Evolutionary conservation across 2,888 invertebrate genomes (phyloP), one percentile per base, ranked within the genome.

Genomic region (Clostera curtula): DNA sequence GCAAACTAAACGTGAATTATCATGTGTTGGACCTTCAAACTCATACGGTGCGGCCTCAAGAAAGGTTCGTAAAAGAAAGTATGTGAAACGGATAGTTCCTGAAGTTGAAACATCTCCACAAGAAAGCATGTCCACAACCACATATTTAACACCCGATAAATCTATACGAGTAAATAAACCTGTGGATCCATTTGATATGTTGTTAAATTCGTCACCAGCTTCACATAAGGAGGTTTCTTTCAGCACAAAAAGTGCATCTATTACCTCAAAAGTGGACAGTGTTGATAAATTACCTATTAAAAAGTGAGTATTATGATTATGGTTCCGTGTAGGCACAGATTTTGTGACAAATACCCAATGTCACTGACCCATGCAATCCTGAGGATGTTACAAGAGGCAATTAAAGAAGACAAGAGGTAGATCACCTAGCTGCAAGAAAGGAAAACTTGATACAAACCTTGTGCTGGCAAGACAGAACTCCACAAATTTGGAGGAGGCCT

Each of bases 141-240:
- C 59, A 0, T 76, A 61, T 46, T 42, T 83, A 24, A 83, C 83
- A 9, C 83, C 83, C 5, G 70, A 83, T 38, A 80, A 76, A 45
- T 83, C 83, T 17, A 55, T 83, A 26, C 62, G 62, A 17, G 79
- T 83, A 0, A 83, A 80, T 34, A 80, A 66, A 42, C 60, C 56
- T 3, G 42, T 59, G 9, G 83, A 83, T 54, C 58, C 69, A 0
- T 83, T 83, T 31, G 83, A 83, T 43, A 62, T 70, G 40, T 56
- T 83, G 10, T 41, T 80, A 1, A 70, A 69, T 28, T 68, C 73
- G 1, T 57, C 73, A 4, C 50, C 61, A 9, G 43, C 40, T 3
- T 29, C 24, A 12, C 38, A 27, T 9, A 31, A 21, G 3, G 24
- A 38, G 4, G 26, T 36, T n/a, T 31, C 24, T 11, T n/a, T n/a